phyloP scores from a whole-genome alignment of 2,888 invertebrate species.

The Pollenia angustigena region DNA sequence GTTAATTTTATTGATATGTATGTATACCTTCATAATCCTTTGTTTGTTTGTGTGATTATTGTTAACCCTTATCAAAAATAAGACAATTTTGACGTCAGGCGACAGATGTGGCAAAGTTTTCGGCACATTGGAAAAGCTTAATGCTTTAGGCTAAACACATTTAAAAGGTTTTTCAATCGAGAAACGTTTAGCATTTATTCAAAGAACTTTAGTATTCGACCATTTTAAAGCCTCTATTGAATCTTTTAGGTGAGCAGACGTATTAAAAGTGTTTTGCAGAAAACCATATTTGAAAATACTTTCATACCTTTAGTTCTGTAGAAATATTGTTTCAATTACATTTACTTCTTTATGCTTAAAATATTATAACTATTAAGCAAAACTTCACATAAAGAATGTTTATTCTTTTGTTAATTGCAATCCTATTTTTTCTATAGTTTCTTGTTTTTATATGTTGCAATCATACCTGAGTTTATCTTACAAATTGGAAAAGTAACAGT shows the following conservation, averaged over 20 bases:
- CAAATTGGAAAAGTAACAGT: slow-evolving; percentile 27
- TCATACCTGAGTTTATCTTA: background rate
- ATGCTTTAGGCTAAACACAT: background rate
- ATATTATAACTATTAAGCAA: too few relatives aligned
- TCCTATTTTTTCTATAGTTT: background rate
- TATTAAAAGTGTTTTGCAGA: too few relatives aligned
- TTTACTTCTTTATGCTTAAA: too few relatives aligned
- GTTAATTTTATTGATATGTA: background rate
- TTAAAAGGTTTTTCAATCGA: too few relatives aligned
- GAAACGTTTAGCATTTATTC: too few relatives aligned
- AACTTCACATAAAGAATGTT: background rate
- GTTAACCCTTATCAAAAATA: background rate
- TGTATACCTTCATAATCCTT: background rate
- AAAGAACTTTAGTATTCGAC: too few relatives aligned
- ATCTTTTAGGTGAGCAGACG: too few relatives aligned
- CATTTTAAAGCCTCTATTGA: too few relatives aligned
- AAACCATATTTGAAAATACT: too few relatives aligned
- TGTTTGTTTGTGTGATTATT: background rate
- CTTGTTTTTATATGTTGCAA: background rate
- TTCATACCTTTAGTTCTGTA: too few relatives aligned
- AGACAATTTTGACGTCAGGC: background rate
- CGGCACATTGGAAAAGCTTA: background rate
- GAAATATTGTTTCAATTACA: too few relatives aligned
- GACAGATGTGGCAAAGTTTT: background rate
- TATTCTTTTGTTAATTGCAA: background rate